A percentile compares a stretch with the other conserved stretches of the same genome.
These are phyloP conservation scores for Tinamus major DNA, from an alignment of 2,797 vertebrate species.

Conservation along the genomic window DNA sequence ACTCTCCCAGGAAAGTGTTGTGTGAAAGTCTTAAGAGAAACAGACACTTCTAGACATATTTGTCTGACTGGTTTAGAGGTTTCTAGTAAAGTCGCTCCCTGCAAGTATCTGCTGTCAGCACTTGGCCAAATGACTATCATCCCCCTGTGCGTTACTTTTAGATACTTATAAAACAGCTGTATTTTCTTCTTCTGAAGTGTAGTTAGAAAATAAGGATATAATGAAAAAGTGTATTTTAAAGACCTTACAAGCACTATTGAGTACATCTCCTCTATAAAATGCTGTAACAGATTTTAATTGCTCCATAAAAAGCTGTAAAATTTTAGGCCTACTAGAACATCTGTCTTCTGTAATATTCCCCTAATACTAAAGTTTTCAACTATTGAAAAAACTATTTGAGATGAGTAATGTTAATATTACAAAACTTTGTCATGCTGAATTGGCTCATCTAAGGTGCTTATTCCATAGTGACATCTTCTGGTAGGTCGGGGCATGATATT, in stretches of 20 bases:
- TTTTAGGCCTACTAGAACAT: background rate
- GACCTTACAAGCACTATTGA: background rate
- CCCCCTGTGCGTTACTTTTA: background rate
- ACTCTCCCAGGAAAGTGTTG: background rate
- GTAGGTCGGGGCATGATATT: background rate
- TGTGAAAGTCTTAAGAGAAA: background rate
- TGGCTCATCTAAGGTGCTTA: background rate
- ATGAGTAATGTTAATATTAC: background rate
- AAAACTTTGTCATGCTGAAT: background rate
- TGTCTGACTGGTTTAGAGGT: background rate
- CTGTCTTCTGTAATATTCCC: background rate
- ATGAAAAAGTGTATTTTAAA: background rate
- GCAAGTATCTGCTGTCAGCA: background rate
- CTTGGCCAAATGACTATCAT: background rate
- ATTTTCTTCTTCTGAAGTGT: background rate
- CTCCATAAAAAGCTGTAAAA: background rate
- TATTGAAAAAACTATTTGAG: background rate
- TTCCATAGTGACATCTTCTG: slow-evolving; percentile 60
- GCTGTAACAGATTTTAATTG: background rate
- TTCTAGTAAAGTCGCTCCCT: background rate
- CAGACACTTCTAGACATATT: background rate
- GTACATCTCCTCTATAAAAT: background rate
- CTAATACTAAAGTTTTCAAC: background rate
- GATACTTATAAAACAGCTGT: background rate
- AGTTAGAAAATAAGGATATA: background rate